Evolutionary conservation across 2,888 invertebrate genomes (phyloP), one percentile per base, ranked within the genome.

Genomic region (Resseliella maxima): DNA sequence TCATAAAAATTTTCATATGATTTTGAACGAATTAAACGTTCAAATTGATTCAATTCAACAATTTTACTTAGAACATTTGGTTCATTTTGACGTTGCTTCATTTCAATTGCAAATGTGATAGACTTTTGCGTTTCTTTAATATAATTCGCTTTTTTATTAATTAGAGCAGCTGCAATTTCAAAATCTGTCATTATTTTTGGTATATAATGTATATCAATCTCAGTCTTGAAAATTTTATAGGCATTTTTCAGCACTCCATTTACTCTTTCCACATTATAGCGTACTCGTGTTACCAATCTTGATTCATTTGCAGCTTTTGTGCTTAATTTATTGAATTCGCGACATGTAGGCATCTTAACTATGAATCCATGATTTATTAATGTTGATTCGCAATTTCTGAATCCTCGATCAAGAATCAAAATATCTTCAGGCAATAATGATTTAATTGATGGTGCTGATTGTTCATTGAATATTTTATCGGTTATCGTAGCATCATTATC

Each of bases 271-370:
- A 85, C 85, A 18, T 45, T 45, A 18, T 45, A 85, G 0, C 85
- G 85, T 24, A 85, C 45, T 85, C 45, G 41, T 12, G 85, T 85
- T 3, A 85, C 85, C 0, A 85, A 24, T 1, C 85, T 10, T 18
- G 38, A n/a, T 24, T 85, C 85, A 27, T 85, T 85, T 35, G 85
- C 85, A 10, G 21, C 2, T 38, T 45, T 41, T 41, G 85, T 41
- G n/a, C 21, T 45, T 15, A 45, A 41, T 45, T 85, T 41, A 5
- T 3, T 24, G 15, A 45, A 10, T 45, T 85, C 45, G 6, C n/a
- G n/a, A 45, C 38, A 85, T 5, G 85, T 41, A 1, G 85, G 85
- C 85, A 85, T 85, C 41, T 85, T 85, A 12, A 45, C 41, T 36
- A 85, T 45, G 15, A 45, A 38, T 0, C 41, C 41, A 0, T 2